Evolutionary conservation across 2,797 vertebrate genomes (phyloP).

Genomic region (Ctenosaura bakeri): DNA sequence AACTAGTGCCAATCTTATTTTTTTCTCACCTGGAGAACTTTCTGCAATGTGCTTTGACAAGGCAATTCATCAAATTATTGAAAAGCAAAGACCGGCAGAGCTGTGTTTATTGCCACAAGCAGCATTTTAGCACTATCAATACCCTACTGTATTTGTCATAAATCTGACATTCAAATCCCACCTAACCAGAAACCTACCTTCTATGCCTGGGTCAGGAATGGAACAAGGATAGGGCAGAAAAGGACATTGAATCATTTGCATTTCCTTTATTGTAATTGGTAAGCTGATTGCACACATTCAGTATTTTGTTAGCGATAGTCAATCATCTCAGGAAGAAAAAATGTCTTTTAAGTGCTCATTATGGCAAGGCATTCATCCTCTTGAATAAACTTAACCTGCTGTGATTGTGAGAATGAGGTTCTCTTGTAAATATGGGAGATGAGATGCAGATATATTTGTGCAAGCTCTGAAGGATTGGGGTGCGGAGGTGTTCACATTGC

Average conservation of each 20-base stretch:
- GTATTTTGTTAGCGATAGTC: conserved; percentile 21
- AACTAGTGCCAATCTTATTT: conserved; percentile 21
- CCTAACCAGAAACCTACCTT: conserved; percentile 13
- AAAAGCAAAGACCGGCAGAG: conserved; percentile 21
- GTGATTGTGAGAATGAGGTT: neutral
- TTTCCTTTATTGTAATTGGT: neutral
- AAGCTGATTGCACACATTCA: conserved; percentile 29
- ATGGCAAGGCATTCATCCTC: neutral
- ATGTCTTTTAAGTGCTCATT: neutral
- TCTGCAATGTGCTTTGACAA: conserved; percentile 28
- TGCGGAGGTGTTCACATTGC: neutral
- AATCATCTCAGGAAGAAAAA: neutral
- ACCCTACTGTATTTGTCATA: conserved; percentile 28
- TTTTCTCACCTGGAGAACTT: conserved; percentile 8
- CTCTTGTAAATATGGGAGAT: neutral
- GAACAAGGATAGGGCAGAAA: neutral
- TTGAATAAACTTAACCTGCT: neutral
- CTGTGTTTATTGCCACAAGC: conserved; percentile 16
- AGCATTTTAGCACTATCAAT: conserved; percentile 32
- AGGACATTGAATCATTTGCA: conserved; percentile 17
- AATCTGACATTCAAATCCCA: conserved; percentile 26
- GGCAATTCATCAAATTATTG: conserved; percentile 25
- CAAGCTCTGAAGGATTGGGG: no score
- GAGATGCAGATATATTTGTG: neutral
- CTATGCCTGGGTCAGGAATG: conserved; percentile 16